phyloP scores from a whole-genome alignment of 2,888 invertebrate genomes.

The Caenorhabditis doughertyi region DNA sequence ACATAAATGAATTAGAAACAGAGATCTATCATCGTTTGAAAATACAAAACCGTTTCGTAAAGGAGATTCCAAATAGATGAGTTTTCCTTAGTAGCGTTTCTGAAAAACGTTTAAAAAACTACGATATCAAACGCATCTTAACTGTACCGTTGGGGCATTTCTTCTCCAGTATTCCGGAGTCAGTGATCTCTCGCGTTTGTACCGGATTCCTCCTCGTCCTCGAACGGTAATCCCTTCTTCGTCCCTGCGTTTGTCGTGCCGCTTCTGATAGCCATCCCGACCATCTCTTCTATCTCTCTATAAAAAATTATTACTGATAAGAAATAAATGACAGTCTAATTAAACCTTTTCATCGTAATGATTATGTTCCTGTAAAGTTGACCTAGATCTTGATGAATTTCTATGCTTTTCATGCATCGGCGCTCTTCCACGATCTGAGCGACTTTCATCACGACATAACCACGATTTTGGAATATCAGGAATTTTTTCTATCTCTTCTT shows the following conservation, averaged over 20 bases:
- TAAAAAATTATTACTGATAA: conserved; percentile 1
- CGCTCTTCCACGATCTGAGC: background rate
- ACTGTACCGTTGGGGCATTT: conserved; percentile 26
- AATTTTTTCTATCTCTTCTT: conserved; percentile 1
- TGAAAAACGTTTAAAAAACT: background rate
- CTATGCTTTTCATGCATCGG: background rate
- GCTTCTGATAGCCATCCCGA: background rate
- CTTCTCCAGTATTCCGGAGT: conserved; percentile 54
- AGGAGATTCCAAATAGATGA: too few species aligned
- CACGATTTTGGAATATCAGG: conserved; percentile 53
- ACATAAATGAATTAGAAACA: too few species aligned
- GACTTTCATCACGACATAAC: conserved; percentile 28
- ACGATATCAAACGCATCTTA: background rate
- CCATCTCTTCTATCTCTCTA: background rate
- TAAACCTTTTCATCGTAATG: too few species aligned
- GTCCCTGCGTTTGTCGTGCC: background rate
- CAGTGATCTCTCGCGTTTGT: conserved; percentile 6
- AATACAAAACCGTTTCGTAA: too few species aligned
- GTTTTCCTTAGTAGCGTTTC: too few species aligned
- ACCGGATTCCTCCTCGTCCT: conserved; percentile 42
- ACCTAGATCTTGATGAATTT: background rate
- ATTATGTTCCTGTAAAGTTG: too few species aligned
- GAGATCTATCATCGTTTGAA: too few species aligned
- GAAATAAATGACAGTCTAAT: too few species aligned
- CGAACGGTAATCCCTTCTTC: conserved; percentile 20